Base-by-base conservation (phyloP, 2,113 vertebrate species). In the Halcyon malimbica region DNA sequence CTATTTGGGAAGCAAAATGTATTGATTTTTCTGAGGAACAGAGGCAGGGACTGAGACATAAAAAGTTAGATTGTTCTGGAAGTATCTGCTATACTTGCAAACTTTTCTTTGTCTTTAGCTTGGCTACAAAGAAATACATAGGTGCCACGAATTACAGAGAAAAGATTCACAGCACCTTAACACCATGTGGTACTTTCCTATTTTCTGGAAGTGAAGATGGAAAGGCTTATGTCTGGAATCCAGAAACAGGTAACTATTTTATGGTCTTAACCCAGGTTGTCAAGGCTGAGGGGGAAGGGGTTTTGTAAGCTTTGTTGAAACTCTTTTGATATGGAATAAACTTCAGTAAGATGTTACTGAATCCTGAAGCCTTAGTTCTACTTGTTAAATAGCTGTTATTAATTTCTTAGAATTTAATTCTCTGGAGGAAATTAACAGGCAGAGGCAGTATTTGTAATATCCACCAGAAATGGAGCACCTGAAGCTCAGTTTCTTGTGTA, bases 171-270 rank as follows among this genome's bases (percentile, higher is more conserved):
- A 99, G 99, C 97, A 99, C 99, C 35, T 98, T 99, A 94, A 99
- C 99, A 2, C 99, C 99, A 0, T 99, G 99, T 93, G 99, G 99
- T 42, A 99, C 97, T 1, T 99, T 99, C 91, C 98, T 99, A 5
- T 99, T 99, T 97, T 99, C 99, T 59, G 99, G 99, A 60, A 99
- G 99, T 87, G 99, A 99, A 96, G 99, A 99, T 89, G 99, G 99
- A 56, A 97, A 98, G 95, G 99, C 99, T 4, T 99, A 99, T 77
- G 99, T 99, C 77, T 99, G 99, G 99, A 99, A 99, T 89, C 97
- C 98, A 63, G 99, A 99, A 97, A 99, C 99, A 86, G 99, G 99
- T 99, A 96, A 96, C 73, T 95, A 67, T 85, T 91, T 90, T 86
- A 28, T 67, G n/a, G 5, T 59, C 26, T 71, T 77, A 65, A 74